Percentiles rank a stretch among this genome's conserved stretches.
Conservation (phyloP, 64 coral and sea anemone genomes). For the Cladopsammia gracilis region DNA sequence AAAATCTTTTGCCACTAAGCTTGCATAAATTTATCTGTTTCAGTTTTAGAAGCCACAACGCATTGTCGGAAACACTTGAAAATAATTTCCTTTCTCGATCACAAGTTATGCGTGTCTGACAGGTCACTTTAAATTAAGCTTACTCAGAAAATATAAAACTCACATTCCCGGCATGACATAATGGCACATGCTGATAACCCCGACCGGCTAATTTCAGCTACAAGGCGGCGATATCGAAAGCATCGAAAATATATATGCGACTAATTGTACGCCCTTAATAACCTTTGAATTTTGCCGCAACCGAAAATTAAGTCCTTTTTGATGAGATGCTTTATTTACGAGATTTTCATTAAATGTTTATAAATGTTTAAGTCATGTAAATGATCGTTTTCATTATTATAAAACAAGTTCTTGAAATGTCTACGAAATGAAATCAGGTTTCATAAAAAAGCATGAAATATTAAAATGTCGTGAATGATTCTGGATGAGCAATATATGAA, state of each 20-base stretch:
- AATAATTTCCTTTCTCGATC: not conserved
- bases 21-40: too few relatives aligned
- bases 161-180: conserved; percentile 16
- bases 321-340: not conserved
- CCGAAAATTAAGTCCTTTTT: not conserved
- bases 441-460: conserved; percentile 1
- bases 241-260: conserved; percentile 10
- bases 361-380: not conserved
- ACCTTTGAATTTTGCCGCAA: not conserved
- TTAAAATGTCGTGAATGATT: conserved; percentile 24
- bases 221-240: conserved; percentile 4
- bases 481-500: conserved; percentile 8
- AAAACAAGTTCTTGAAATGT: not conserved
- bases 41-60: not conserved
- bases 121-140: not conserved
- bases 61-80: not conserved
- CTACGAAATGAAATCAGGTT: not conserved
- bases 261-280: not conserved
- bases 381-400: not conserved
- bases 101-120: not conserved
- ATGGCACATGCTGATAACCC: not conserved
- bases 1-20: not conserved
- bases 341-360: not conserved
- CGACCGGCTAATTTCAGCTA: not conserved
- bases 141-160: not conserved